Percentiles rank a stretch among this genome's conserved stretches.
phyloP scores from a whole-genome alignment of 2,888 invertebrate species.

The Lordiphosa fenestrarum region DNA sequence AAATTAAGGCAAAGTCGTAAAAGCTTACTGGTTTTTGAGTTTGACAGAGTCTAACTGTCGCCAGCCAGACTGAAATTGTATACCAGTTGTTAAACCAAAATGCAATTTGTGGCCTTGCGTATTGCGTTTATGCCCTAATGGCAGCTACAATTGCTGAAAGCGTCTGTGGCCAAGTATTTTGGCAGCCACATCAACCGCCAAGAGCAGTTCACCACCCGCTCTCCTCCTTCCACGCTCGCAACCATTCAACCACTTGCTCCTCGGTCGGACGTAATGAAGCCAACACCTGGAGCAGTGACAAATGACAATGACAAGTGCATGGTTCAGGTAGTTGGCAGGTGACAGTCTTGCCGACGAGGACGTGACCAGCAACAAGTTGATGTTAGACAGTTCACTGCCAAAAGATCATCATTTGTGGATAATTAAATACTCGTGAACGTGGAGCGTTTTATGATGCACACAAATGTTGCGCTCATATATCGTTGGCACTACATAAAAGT shows the following conservation, averaged over 20 bases:
- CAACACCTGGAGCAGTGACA: neutral
- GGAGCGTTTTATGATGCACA: conserved; percentile 30
- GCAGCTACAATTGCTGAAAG: conserved; percentile 5
- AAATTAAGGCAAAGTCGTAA: too few relatives aligned
- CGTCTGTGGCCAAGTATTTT: conserved; percentile 15
- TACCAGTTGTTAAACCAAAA: neutral
- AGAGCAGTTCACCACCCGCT: neutral
- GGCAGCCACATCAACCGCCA: conserved; percentile 8
- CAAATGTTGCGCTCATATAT: conserved; percentile 34
- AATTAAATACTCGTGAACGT: conserved; percentile 1
- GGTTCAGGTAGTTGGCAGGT: conserved; percentile 15
- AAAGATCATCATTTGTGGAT: conserved; percentile 21
- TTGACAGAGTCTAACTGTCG: too few relatives aligned
- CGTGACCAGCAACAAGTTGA: conserved; percentile 29
- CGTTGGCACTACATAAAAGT: conserved; percentile 55
- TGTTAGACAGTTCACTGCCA: conserved; percentile 1
- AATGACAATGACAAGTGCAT: conserved; percentile 21
- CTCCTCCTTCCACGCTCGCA: too few relatives aligned
- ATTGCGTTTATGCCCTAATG: conserved; percentile 22
- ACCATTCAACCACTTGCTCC: too few relatives aligned
- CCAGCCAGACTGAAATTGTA: too few relatives aligned
- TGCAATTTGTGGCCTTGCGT: conserved; percentile 7
- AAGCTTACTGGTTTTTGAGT: too few relatives aligned
- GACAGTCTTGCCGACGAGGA: conserved; percentile 13
- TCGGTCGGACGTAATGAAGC: too few relatives aligned